phyloP scores from a whole-genome alignment of 37 sponge, comb jelly and placozoan species.

The Theonella swinhoei region DNA sequence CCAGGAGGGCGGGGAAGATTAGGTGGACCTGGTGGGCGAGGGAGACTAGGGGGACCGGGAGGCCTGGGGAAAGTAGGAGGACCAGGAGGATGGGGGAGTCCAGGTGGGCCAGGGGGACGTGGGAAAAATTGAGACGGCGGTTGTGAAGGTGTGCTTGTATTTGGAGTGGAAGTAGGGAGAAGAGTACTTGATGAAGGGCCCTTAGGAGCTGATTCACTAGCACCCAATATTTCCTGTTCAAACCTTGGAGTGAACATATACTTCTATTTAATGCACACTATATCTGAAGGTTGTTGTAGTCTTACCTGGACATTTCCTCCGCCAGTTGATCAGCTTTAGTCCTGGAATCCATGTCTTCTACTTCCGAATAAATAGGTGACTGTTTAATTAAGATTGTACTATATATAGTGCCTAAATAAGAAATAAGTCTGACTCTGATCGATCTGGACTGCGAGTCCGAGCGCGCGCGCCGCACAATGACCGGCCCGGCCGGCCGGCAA shows the following conservation, averaged over 20 bases:
- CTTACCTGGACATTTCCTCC: slow-evolving; percentile 62
- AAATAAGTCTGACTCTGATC: too few relatives aligned
- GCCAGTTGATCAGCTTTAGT: slow-evolving; percentile 41
- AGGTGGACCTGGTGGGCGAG: slow-evolving; percentile 2
- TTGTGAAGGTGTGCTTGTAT: not conserved
- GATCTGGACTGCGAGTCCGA: too few relatives aligned
- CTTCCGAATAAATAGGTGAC: not conserved
- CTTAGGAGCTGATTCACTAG: slow-evolving; percentile 5
- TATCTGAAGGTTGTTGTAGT: not conserved
- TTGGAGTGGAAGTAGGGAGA: not conserved
- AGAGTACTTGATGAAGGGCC: not conserved
- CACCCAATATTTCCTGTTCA: slow-evolving; percentile 57
- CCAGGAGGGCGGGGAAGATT: slow-evolving; percentile 15
- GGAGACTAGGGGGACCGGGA: slow-evolving; percentile 28
- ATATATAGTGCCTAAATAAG: too few relatives aligned
- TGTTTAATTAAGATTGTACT: too few relatives aligned
- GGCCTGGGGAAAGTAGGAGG: not conserved
- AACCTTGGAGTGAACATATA: slow-evolving; percentile 18
- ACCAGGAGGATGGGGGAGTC: not conserved
- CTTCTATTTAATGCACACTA: not conserved
- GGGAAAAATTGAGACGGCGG: slow-evolving; percentile 20
- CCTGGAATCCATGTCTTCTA: not conserved
- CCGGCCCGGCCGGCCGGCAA: not conserved
- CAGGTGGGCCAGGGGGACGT: not conserved
- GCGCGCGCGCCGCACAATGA: not conserved